phyloP scores from a whole-genome alignment of 2,888 invertebrate species.

The Rhagonycha fulva region DNA sequence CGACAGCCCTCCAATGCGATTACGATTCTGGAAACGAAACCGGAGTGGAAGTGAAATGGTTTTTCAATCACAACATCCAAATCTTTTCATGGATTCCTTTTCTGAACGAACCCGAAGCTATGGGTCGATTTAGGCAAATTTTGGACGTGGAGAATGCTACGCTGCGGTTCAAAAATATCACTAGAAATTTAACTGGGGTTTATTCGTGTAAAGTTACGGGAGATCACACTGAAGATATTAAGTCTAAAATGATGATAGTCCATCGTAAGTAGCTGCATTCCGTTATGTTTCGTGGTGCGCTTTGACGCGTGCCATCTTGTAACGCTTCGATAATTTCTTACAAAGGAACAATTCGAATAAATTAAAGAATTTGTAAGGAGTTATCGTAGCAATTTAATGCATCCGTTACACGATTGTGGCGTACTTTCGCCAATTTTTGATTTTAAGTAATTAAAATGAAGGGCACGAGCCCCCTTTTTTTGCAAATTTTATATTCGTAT shows the following conservation, averaged over 20 bases:
- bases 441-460: background rate
- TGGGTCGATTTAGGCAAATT: slow-evolving; percentile 49
- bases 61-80: slow-evolving; percentile 53
- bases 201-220: slow-evolving; percentile 62
- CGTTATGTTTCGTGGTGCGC: slow-evolving; percentile 3
- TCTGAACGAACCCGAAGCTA: slow-evolving; percentile 46
- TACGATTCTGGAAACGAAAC: slow-evolving; percentile 52
- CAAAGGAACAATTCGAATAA: slow-evolving; percentile 35
- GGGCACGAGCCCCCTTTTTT: background rate
- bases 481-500: too few species aligned
- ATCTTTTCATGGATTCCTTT: slow-evolving; percentile 58
- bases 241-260: slow-evolving; percentile 57
- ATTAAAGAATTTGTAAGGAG: background rate
- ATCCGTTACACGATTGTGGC: background rate
- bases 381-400: background rate
- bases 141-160: slow-evolving; percentile 56
- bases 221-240: slow-evolving; percentile 52
- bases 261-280: slow-evolving; percentile 57
- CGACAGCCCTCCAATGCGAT: slow-evolving; percentile 57
- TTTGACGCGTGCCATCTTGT: slow-evolving; percentile 44
- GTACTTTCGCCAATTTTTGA: background rate
- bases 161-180: slow-evolving; percentile 57
- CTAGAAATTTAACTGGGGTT: slow-evolving; percentile 58
- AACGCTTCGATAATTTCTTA: slow-evolving; percentile 43
- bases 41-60: slow-evolving; percentile 59